Evolutionary conservation across 2,113 vertebrate species (phyloP).

Genomic region (Salvelinus sp.): DNA sequence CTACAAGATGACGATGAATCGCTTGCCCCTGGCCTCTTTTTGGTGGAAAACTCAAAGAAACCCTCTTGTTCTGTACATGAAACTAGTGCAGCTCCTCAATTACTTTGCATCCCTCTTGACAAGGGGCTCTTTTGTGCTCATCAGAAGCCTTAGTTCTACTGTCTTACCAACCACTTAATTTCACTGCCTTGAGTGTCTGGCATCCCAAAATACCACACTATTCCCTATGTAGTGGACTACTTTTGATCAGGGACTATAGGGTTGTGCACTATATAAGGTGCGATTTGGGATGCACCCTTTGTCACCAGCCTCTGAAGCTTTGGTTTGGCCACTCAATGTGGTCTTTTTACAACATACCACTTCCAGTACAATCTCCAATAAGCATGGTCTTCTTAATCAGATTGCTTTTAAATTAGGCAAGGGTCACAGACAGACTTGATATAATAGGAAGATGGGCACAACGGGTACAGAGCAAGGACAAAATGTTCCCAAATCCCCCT

Average conservation of each 20-base stretch:
- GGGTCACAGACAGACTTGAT: background rate
- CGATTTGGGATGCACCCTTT: too few species aligned
- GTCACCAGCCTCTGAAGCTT: too few species aligned
- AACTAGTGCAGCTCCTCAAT: background rate
- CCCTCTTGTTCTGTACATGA: background rate
- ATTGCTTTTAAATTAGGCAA: background rate
- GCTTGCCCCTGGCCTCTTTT: background rate
- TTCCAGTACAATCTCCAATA: background rate
- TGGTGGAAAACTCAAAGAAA: background rate
- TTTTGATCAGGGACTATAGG: too few species aligned
- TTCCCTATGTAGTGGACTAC: too few species aligned
- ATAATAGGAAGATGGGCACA: background rate
- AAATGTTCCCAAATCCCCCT: conserved; percentile 19
- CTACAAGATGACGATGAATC: background rate
- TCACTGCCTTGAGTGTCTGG: too few species aligned
- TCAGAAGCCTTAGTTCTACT: background rate
- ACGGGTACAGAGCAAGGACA: background rate
- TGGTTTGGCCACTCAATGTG: too few species aligned
- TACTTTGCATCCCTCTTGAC: background rate
- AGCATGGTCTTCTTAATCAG: background rate
- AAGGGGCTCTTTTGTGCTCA: background rate
- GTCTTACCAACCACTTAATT: too few species aligned
- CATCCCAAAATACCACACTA: too few species aligned
- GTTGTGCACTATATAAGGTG: too few species aligned
- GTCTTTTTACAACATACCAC: background rate